Evolutionary conservation across 2,888 invertebrate genomes (phyloP), one percentile per base, ranked within the genome.

Genomic region (Plagodis dolabraria): DNA sequence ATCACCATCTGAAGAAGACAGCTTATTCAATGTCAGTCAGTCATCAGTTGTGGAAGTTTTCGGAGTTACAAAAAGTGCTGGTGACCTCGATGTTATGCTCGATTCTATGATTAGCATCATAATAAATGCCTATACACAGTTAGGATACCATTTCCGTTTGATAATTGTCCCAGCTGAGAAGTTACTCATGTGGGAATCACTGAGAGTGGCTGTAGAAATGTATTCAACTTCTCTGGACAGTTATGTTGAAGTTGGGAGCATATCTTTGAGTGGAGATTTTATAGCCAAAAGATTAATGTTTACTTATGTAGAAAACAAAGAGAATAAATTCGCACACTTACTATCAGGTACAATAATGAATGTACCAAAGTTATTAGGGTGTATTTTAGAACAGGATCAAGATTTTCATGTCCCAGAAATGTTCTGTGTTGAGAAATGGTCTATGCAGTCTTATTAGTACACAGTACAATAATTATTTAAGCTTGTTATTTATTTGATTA

Each of bases 241-340:
- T 9, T 97, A 96, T 76, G 79, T 97, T 10, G 96, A 96, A 88
- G 94, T 97, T 44, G 97, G 96, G 0, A 93, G 95, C 83, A 77
- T 98, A 43, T 96, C 96, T 22, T 77, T 95, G 47, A 95, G 95
- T 73, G 95, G 94, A 8, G 94, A 95, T 72, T 98, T 94, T 77
- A 94, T 97, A 35, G 96, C 96, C 70, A 96, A 97, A 82, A 93
- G 98, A 59, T 88, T 98, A 47, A 87, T 96, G 74, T 95, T 97
- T 65, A 95, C 94, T 45, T 96, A 95, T 76, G 90, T 91, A 34
- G 93, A 94, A 45, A 87, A 94, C 8, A 94, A 94, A 63, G 85
- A 93, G 44, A 84, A 85, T 40, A 89, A 93, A 47, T 97, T 95
- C 79, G 94, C 96, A 8, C 93, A 94, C 73, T 80, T 97, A 40